Evolutionary conservation across 2,113 vertebrate species (phyloP).

Genomic region (Struthidea cinerea): DNA sequence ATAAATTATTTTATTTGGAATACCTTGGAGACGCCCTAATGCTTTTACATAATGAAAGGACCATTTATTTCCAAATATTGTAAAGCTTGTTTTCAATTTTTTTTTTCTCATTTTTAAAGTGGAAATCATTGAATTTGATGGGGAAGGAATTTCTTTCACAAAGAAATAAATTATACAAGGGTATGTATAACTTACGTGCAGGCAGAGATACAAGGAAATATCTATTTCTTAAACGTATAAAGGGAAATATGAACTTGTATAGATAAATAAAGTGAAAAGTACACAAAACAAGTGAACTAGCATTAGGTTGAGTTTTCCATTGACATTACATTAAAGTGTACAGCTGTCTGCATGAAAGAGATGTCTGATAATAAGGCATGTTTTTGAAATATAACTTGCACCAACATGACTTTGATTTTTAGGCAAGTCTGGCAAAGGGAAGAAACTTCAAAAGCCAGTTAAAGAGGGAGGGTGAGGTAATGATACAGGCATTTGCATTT

Average conservation of each 20-base stretch:
- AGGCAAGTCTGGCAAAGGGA: background rate
- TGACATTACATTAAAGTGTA: background rate
- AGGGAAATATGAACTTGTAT: background rate
- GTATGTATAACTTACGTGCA: background rate
- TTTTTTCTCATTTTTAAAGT: slow-evolving; percentile 58
- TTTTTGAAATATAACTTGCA: background rate
- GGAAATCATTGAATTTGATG: background rate
- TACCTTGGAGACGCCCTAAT: slow-evolving; percentile 69
- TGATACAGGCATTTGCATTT: background rate
- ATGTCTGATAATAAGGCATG: background rate
- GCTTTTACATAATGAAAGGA: slow-evolving; percentile 68
- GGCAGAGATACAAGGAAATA: background rate
- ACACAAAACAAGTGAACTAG: background rate
- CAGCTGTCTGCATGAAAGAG: background rate
- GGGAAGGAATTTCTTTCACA: slow-evolving; percentile 38
- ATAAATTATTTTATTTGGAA: slow-evolving; percentile 72
- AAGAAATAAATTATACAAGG: background rate
- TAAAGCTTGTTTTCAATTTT: slow-evolving; percentile 48
- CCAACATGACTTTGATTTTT: background rate
- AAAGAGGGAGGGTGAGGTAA: background rate
- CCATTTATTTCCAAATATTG: slow-evolving; percentile 61
- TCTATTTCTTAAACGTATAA: background rate
- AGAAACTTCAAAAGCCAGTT: background rate
- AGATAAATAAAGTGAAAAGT: background rate
- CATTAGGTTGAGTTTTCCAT: background rate